These are phyloP conservation scores for Drosophila heteroneura DNA, from an alignment of 2,888 invertebrate genomes.

Conservation along the genomic window DNA sequence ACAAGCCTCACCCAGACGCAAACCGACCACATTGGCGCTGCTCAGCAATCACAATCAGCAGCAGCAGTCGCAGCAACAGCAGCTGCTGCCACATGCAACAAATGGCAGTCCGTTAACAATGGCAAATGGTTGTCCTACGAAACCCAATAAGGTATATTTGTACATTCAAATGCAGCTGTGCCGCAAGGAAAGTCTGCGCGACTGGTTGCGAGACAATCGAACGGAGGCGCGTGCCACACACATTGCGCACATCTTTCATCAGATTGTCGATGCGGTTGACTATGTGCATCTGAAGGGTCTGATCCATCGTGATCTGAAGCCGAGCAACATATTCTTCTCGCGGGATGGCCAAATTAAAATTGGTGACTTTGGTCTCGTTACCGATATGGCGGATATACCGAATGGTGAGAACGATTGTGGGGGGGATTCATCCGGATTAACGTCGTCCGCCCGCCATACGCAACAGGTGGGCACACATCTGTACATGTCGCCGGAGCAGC, in stretches of 20 bases:
- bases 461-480: constrained; percentile 93
- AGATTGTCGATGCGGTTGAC: constrained; percentile 97
- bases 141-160: constrained; percentile 89
- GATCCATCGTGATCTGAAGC: constrained; percentile 98
- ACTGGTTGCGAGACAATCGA: constrained; percentile 92
- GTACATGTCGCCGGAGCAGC: constrained; percentile 99
- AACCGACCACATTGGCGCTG: constrained; percentile 84
- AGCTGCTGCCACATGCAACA: constrained; percentile 10
- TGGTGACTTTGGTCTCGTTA: constrained; percentile 99
- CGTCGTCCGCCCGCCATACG: constrained; percentile 86
- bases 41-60: constrained; percentile 53
- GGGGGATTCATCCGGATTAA: constrained; percentile 73
- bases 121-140: constrained; percentile 40
- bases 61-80: constrained; percentile 19
- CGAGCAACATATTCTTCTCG: constrained; percentile 97
- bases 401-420: constrained; percentile 81
- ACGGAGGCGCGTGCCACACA: constrained; percentile 85
- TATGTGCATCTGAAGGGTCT: constrained; percentile 97
- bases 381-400: constrained; percentile 90
- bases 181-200: constrained; percentile 93
- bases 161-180: constrained; percentile 99
- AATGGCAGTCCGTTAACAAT: constrained; percentile 33
- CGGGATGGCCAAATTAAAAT: constrained; percentile 96
- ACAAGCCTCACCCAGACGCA: constrained; percentile 43
- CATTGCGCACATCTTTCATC: constrained; percentile 91